Base-by-base conservation (phyloP, 2,113 vertebrate species). In the Ceuthmochares aereus region DNA sequence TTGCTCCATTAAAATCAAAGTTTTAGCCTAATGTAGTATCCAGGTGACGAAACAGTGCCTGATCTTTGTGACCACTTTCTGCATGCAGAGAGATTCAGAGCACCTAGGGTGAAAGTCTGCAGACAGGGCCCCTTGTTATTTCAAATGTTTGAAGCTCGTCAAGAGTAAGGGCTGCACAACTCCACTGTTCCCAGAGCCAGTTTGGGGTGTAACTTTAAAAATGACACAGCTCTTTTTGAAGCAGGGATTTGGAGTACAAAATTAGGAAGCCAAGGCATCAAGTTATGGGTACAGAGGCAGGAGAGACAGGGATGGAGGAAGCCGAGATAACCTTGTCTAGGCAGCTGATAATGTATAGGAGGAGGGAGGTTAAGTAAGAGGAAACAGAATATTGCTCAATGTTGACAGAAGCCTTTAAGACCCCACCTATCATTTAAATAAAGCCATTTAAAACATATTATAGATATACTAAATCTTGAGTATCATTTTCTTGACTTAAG, bases 41-140 rank as follows among this genome's bases (percentile, higher is more conserved):
- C 1, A 4, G 37, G 8, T 70, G 16, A 52, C 49, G 78, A 75
- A 89, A n/a, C 14, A 40, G 7, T 9, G 3, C 8, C 45, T 32
- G 10, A 30, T 68, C 58, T 30, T 7, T 0, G 0, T 25, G 32
- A 45, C 8, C 1, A 1, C 12, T 51, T 30, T 18, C 36, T 52
- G 40, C 58, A 56, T 1, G 1, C 21, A 1, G 1, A 12, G 12
- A 60, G 34, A 64, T 1, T 29, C 1, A 1, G 27, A 70, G 73
- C 12, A 77, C 2, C 2, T 1, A 2, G 12, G 14, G 34, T 70
- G 6, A 54, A 74, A 40, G 12, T 14, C 69, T 87, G 55, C 36
- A 34, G 16, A n/a, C 3, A 69, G 11, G 4, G 17, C 74, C 27
- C 20, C 27, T 23, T 67, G 9, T 51, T 27, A 40, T 25, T 15